These are phyloP conservation scores for Vicugna pacos DNA, from an alignment of 2,113 vertebrate genomes.

Conservation along the genomic window DNA sequence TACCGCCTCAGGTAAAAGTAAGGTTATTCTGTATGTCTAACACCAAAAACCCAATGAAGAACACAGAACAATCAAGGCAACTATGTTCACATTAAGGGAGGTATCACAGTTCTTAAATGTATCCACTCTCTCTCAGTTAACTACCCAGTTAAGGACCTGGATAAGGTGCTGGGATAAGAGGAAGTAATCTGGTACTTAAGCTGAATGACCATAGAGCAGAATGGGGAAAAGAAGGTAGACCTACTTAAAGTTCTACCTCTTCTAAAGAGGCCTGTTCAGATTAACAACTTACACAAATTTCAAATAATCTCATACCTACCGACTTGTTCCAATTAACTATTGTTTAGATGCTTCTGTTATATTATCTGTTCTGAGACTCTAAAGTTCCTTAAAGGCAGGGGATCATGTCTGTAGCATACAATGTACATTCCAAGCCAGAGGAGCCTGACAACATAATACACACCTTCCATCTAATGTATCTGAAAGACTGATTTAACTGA, in stretches of 20 bases:
- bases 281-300: background rate
- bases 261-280: slow-evolving; percentile 38
- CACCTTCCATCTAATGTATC: background rate
- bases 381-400: background rate
- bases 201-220: background rate
- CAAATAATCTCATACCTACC: background rate
- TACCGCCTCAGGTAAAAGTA: background rate
- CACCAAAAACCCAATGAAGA: background rate
- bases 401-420: background rate
- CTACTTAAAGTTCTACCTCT: background rate
- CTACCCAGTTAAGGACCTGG: slow-evolving; percentile 5
- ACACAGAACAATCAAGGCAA: background rate
- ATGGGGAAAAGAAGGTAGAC: background rate
- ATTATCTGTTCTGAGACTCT: background rate
- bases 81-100: background rate
- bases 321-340: background rate
- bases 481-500: slow-evolving; percentile 6
- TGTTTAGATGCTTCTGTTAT: background rate
- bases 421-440: background rate
- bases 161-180: slow-evolving; percentile 16
- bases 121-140: background rate
- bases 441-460: background rate
- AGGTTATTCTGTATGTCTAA: background rate
- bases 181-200: slow-evolving; percentile 8
- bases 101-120: background rate